These are phyloP conservation scores for Drosophila eugracilis DNA, from an alignment of 1,140 invertebrate species.

Conservation along the genomic window DNA sequence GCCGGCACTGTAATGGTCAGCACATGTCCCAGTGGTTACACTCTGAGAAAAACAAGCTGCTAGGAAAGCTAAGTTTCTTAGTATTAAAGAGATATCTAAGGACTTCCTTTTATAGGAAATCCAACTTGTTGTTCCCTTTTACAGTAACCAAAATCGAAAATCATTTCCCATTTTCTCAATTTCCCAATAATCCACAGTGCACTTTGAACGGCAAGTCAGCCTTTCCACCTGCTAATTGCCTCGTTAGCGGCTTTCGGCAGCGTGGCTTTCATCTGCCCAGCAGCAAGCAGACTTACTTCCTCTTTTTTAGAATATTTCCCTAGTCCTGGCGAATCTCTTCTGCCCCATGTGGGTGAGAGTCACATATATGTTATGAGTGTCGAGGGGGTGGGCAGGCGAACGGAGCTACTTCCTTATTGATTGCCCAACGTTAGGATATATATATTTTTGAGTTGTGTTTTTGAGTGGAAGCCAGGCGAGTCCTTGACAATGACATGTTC, in stretches of 20 bases:
- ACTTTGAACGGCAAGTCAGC: not conserved
- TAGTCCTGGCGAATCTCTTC: too few relatives aligned
- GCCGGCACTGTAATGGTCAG: constrained; percentile 6
- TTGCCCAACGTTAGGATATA: constrained; percentile 33
- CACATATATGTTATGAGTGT: constrained; percentile 75
- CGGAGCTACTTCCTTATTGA: constrained; percentile 63
- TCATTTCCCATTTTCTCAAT: too few relatives aligned
- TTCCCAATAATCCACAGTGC: constrained; percentile 13
- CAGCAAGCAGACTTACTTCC: too few relatives aligned
- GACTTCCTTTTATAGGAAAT: too few relatives aligned
- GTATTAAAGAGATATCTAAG: too few relatives aligned
- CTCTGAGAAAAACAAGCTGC: not conserved
- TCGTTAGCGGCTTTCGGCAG: constrained; percentile 66
- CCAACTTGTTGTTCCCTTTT: too few relatives aligned
- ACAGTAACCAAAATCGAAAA: too few relatives aligned
- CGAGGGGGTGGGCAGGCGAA: too few relatives aligned
- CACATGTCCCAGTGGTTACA: not conserved
- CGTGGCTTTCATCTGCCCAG: too few relatives aligned
- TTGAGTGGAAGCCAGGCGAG: constrained; percentile 11
- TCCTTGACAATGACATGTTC: constrained; percentile 55
- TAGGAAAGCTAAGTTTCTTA: too few relatives aligned
- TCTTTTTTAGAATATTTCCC: too few relatives aligned
- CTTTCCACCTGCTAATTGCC: constrained; percentile 67
- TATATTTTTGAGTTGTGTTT: constrained; percentile 34
- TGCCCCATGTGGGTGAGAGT: too few relatives aligned